Evolutionary conservation across 1,140 invertebrate genomes (phyloP), one percentile per base, ranked within the genome.

Genomic region (Augochlora pura): DNA sequence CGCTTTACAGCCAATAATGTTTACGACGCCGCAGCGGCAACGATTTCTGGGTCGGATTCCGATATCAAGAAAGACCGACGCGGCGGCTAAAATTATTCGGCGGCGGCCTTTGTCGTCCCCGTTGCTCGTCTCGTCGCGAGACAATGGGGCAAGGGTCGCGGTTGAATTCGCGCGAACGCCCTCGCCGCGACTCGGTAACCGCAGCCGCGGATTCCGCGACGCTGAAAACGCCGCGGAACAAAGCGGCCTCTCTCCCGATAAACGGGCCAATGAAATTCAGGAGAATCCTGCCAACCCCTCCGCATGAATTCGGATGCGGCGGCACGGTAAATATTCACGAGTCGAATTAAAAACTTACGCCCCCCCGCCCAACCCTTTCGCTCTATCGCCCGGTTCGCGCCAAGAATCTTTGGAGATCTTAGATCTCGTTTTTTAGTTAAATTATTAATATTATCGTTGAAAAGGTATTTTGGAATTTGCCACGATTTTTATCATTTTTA

Each of bases 201-300:
- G 21, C 25, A 68, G 23, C 38, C 70, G 70, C n/a, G 70, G 59
- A 73, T 73, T 73, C 70, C 68, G 52, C 68, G 39, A 46, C 54
- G 57, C 27, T n/a, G 75, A 77, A 23, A 70, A 77, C 25, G 21
- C 9, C 21, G 3, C 62, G 66, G 59, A 46, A 67, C 52, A 32
- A 76, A 76, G 52, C 38, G 54, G 18, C 21, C 21, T 21, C 21
- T 21, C 21, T n/a, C 21, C 38, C 18, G 46, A 54, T n/a, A 60
- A 74, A 65, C 60, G 76, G 76, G 54, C 59, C 75, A 80, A 79
- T 82, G 82, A 79, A 79, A 74, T 84, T 84, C 62, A 79, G 2
- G 18, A 27, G 46, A 64, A 74, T 65, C 12, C 62, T 52, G 23
- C 49, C 4, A n/a, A n/a, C 49, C 16, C 14, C 49, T 18, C 62